Conservation (phyloP, 2,888 invertebrate species). For the Lasioglossum villosulum region DNA sequence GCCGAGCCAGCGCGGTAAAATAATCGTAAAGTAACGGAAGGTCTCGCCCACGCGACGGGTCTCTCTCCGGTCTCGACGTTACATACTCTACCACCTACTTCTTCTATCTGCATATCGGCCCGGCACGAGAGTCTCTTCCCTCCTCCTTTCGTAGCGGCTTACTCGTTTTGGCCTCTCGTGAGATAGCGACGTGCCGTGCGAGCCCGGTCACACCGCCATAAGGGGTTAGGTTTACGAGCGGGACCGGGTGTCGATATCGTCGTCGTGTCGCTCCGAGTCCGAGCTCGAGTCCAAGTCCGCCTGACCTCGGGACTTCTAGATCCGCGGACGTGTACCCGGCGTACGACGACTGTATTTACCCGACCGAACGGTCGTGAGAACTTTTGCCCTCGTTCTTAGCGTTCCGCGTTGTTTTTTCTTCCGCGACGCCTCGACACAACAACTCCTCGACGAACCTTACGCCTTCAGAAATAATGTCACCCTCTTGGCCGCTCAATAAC, state of each 20-base stretch:
- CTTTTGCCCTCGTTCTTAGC: not conserved
- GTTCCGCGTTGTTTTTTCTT: not conserved
- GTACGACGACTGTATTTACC: slow-evolving; percentile 33
- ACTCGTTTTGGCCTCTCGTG: slow-evolving; percentile 67
- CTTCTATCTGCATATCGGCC: slow-evolving; percentile 73
- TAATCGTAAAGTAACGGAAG: slow-evolving; percentile 77
- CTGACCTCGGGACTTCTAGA: slow-evolving; percentile 66
- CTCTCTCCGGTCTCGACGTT: slow-evolving; percentile 61
- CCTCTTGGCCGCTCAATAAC: not conserved
- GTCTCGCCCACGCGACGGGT: slow-evolving; percentile 73
- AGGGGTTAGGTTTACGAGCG: slow-evolving; percentile 74
- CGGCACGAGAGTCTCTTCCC: slow-evolving; percentile 49
- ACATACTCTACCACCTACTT: slow-evolving; percentile 72
- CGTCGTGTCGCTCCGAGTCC: slow-evolving; percentile 50
- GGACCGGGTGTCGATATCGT: slow-evolving; percentile 69
- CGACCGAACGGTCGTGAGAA: slow-evolving; percentile 13
- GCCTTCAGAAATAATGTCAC: not conserved
- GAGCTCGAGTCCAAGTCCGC: slow-evolving; percentile 26
- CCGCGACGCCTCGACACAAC: not conserved
- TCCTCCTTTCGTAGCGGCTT: slow-evolving; percentile 38
- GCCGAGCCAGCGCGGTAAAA: slow-evolving; percentile 61
- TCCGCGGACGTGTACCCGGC: slow-evolving; percentile 45
- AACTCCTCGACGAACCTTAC: not conserved
- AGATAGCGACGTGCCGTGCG: slow-evolving; percentile 70
- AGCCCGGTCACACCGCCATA: slow-evolving; percentile 67